Evolutionary conservation across 1,140 invertebrate genomes (phyloP), one percentile per base, ranked within the genome.

Genomic region (Ectropis grisescens): DNA sequence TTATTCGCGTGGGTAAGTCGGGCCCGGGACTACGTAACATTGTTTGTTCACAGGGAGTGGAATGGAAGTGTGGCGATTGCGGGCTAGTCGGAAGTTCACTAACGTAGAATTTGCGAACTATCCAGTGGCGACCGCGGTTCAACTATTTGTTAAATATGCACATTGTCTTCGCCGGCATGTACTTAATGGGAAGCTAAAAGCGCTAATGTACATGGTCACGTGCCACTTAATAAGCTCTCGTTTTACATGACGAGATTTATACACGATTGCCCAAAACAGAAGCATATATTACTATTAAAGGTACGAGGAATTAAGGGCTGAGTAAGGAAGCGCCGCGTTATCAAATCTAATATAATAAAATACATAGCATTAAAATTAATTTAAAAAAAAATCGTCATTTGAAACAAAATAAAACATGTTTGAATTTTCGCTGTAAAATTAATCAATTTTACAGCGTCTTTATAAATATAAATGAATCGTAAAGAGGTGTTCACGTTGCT

Each of bases 101-200:
- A 33, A 31, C 38, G 44, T 27, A 26, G 36, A 42, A 47, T 46
- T 41, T 38, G 44, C 26, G 27, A 47, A 47, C 39, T 42, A 47
- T 42, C 38, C 33, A 19, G 14, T 34, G 22, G 22, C 33, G 32
- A 25, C 29, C 42, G 36, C 27, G 42, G 30, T 35, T 36, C 28
- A 40, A 37, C 30, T 47, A 47, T 47, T 37, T 36, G 27, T 29
- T 35, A 35, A n/a, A n/a, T 33, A 39, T 39, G 37, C 31, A 29
- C 37, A 33, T 13, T 40, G 37, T 33, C 19, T 33, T 33, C 16
- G 12, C 27, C 23, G 12, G 16, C 19, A 33, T 34, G 16, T 29
- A 30, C 31, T 12, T 34, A 22, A n/a, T 8, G 29, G n/a, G 14
- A 22, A 22, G 13, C 30, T 11, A 32, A 37, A 13, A 22, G 29